These are phyloP conservation scores for Sminthopsis crassicaudata DNA, from an alignment of 2,113 vertebrate species.

Conservation along the genomic window DNA sequence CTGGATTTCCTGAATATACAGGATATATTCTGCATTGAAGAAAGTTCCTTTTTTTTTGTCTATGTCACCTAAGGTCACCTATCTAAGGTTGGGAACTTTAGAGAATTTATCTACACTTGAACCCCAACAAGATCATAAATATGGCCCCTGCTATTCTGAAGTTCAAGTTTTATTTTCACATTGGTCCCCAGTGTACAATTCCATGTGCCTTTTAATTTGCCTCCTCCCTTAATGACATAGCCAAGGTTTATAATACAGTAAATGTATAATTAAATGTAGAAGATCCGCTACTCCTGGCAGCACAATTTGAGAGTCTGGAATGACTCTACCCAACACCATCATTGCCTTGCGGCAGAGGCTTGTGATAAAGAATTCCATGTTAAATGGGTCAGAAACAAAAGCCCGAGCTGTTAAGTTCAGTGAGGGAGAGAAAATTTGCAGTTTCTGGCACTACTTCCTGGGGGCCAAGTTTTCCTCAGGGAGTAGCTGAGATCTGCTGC, in stretches of 20 bases:
- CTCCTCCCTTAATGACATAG: constrained; percentile 71
- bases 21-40: constrained; percentile 24
- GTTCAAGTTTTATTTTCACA: constrained; percentile 77
- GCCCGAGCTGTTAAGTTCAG: background rate
- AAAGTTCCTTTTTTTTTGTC: background rate
- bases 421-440: background rate
- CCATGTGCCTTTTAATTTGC: constrained; percentile 78
- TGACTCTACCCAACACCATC: constrained; percentile 40
- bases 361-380: constrained; percentile 40
- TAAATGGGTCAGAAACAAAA: constrained; percentile 42
- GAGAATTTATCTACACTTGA: constrained; percentile 80
- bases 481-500: background rate
- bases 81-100: constrained; percentile 78
- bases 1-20: constrained; percentile 17
- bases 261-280: constrained; percentile 48
- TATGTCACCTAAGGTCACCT: constrained; percentile 16
- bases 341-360: background rate
- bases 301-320: background rate
- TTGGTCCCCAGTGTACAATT: constrained; percentile 81
- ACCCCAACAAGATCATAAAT: constrained; percentile 79
- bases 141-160: constrained; percentile 74
- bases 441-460: background rate
- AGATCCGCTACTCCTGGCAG: constrained; percentile 36
- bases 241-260: constrained; percentile 75
- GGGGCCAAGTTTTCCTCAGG: constrained; percentile 1